Evolutionary conservation across 2,888 invertebrate species (phyloP).

Genomic region (Hemistola chrysoprasaria): DNA sequence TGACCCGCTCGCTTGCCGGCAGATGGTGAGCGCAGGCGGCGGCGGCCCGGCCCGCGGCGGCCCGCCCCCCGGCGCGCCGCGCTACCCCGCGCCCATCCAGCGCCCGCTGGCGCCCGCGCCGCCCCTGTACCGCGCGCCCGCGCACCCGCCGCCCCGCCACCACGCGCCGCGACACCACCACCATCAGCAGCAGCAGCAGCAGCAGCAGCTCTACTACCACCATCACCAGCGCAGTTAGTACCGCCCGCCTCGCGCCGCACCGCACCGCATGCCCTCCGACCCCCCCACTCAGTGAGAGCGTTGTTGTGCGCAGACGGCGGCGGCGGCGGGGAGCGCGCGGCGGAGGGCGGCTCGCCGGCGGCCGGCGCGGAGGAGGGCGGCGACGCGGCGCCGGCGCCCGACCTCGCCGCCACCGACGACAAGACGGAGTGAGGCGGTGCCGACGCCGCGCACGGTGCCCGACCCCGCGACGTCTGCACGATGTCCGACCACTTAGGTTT

Average conservation of each 20-base stretch:
- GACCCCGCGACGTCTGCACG: slow-evolving; percentile 30
- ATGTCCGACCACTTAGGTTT: slow-evolving; percentile 53
- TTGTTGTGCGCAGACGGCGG: slow-evolving; percentile 43
- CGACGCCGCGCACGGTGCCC: slow-evolving; percentile 19
- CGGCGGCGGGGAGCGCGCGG: slow-evolving; percentile 49
- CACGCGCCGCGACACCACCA: slow-evolving; percentile 54
- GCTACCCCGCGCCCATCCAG: slow-evolving; percentile 82
- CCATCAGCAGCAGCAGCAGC: no score
- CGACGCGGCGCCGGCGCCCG: slow-evolving; percentile 44
- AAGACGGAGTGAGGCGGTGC: slow-evolving; percentile 55
- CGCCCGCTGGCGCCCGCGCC: slow-evolving; percentile 72
- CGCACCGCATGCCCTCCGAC: slow-evolving; percentile 10
- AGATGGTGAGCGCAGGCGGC: slow-evolving; percentile 61
- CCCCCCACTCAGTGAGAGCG: slow-evolving; percentile 13
- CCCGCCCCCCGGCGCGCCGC: slow-evolving; percentile 58
- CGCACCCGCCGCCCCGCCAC: slow-evolving; percentile 30
- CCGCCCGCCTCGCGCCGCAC: slow-evolving; percentile 11
- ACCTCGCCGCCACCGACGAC: slow-evolving; percentile 50
- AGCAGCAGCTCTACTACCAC: slow-evolving; percentile 73
- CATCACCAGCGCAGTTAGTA: slow-evolving; percentile 76
- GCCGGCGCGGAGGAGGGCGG: slow-evolving; percentile 41
- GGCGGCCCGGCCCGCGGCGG: slow-evolving; percentile 49
- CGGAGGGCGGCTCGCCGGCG: slow-evolving; percentile 45
- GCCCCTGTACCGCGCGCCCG: slow-evolving; percentile 51
- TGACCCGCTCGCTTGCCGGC: slow-evolving; percentile 47